These are phyloP conservation scores for Netelia inedita DNA, from an alignment of 2,888 invertebrate species.

Conservation along the genomic window DNA sequence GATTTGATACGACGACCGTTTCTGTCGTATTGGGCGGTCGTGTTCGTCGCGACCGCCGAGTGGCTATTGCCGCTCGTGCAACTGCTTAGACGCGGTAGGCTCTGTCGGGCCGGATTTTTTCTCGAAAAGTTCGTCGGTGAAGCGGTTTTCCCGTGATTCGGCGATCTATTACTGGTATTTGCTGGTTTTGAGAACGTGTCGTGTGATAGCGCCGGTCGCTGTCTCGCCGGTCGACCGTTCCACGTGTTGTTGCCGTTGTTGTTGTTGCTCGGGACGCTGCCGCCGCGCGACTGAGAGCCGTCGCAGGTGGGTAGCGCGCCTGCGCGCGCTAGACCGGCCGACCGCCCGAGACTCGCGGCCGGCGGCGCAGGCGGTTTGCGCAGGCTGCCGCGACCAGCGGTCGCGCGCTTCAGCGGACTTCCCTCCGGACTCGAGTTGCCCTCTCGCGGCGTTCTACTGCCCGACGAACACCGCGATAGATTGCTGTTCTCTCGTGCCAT, in stretches of 20 bases:
- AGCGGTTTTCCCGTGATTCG: constrained; percentile 75
- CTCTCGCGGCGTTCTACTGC: constrained; percentile 79
- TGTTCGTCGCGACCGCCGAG: constrained; percentile 77
- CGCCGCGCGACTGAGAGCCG: constrained; percentile 84
- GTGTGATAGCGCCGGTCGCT: constrained; percentile 86
- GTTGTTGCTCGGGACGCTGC: constrained; percentile 78
- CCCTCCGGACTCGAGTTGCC: constrained; percentile 81
- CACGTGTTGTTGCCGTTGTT: constrained; percentile 89
- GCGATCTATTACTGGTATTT: constrained; percentile 66
- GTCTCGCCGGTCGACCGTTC: constrained; percentile 88
- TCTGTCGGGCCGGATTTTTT: constrained; percentile 84
- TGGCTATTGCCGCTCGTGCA: constrained; percentile 85
- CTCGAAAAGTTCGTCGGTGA: constrained; percentile 79
- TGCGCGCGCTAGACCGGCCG: constrained; percentile 82
- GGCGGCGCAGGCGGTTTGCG: constrained; percentile 86
- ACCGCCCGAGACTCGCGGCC: constrained; percentile 85
- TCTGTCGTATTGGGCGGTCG: constrained; percentile 84
- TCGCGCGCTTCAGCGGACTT: constrained; percentile 88
- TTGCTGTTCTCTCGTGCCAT: constrained; percentile 81
- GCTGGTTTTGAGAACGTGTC: constrained; percentile 88
- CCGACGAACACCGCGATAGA: constrained; percentile 79
- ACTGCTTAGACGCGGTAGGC: constrained; percentile 80
- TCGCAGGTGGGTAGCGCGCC: constrained; percentile 53
- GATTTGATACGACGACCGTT: constrained; percentile 86
- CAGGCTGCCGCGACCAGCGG: constrained; percentile 85